phyloP scores from a whole-genome alignment of 2,113 vertebrate genomes.

The Alethe castanea region DNA sequence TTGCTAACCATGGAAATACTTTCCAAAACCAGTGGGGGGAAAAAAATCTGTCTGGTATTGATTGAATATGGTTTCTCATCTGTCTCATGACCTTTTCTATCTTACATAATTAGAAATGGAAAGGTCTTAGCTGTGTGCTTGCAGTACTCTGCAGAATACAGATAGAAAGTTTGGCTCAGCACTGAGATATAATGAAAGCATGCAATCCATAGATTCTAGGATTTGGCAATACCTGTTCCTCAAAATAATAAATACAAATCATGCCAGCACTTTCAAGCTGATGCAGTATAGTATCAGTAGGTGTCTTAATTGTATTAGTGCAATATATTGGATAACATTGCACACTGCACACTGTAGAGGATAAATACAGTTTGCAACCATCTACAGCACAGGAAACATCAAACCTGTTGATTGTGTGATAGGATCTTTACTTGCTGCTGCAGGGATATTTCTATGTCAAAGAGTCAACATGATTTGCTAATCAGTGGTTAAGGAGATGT shows the following conservation, averaged over 20 bases:
- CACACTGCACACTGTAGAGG: not conserved
- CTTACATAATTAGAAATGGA: constrained; percentile 56
- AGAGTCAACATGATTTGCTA: not conserved
- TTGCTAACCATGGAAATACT: constrained; percentile 28
- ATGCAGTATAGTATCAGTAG: not conserved
- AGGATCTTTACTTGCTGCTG: not conserved
- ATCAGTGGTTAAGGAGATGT: constrained; percentile 12
- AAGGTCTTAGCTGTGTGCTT: constrained; percentile 34
- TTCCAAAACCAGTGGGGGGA: constrained; percentile 7
- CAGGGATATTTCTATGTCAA: not conserved
- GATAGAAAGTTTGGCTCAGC: not conserved
- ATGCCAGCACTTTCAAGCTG: not conserved
- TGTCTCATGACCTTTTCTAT: constrained; percentile 51
- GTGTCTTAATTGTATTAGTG: not conserved
- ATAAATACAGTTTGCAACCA: not conserved
- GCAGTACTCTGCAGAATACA: constrained; percentile 32
- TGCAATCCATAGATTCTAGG: not conserved
- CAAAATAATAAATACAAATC: not conserved
- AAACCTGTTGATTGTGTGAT: not conserved
- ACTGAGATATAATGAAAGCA: not conserved
- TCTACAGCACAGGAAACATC: not conserved
- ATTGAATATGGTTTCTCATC: constrained; percentile 40
- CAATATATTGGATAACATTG: not conserved
- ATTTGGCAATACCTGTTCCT: not conserved
- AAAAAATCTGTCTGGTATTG: constrained; percentile 42